phyloP scores from a whole-genome alignment of 2,797 vertebrate species.

The Ficedula albicollis region DNA sequence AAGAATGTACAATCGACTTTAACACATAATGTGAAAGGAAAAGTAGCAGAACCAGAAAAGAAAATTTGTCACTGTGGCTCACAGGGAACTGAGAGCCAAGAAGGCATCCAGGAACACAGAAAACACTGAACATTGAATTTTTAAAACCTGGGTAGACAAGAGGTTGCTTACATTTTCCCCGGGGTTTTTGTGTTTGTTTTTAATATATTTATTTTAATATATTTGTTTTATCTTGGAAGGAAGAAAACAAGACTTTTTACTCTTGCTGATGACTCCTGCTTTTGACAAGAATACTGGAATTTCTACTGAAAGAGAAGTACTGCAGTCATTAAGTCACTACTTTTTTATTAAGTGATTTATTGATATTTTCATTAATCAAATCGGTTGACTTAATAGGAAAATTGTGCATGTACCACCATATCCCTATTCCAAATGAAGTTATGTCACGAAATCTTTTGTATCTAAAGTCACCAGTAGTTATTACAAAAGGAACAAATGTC shows the following conservation, averaged over 20 bases:
- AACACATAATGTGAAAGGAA: neutral
- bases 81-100: neutral
- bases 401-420: neutral
- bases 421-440: neutral
- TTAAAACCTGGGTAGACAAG: neutral
- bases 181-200: neutral
- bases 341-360: neutral
- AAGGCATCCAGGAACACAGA: neutral
- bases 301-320: neutral
- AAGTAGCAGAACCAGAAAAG: neutral
- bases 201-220: neutral
- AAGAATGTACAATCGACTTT: neutral
- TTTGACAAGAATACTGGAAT: neutral
- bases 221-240: neutral
- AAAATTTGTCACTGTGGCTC: neutral
- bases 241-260: neutral
- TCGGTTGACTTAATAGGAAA: neutral
- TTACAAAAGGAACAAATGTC: neutral
- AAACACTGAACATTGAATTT: neutral
- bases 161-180: neutral
- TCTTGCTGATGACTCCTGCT: neutral
- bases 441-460: neutral
- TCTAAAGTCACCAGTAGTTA: neutral
- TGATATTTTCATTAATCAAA: neutral
- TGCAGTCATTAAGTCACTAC: neutral